Conservation (phyloP, 2,888 invertebrate genomes). For the Sminthurinus aureus region DNA sequence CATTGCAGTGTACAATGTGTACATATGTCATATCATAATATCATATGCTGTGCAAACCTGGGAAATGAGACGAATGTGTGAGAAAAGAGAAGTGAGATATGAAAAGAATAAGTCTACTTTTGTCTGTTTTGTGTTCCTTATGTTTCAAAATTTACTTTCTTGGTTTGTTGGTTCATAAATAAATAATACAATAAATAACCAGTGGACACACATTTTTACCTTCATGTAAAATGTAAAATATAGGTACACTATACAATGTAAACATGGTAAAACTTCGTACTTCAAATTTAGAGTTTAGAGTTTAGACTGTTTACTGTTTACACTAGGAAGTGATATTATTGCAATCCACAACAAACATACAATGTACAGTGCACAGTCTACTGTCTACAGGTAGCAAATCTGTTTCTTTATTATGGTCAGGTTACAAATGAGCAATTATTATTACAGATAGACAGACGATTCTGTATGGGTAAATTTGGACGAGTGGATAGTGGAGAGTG, state of each 20-base stretch:
- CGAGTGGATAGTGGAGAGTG: background rate
- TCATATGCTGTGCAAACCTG: background rate
- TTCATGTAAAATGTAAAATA: background rate
- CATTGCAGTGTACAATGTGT: background rate
- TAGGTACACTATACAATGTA: background rate
- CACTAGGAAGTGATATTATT: no score
- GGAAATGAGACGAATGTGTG: slow-evolving; percentile 8
- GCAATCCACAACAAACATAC: no score
- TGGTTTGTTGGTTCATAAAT: slow-evolving; percentile 27
- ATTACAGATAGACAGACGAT: background rate
- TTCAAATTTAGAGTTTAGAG: background rate
- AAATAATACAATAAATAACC: background rate
- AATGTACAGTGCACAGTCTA: no score
- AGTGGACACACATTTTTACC: background rate
- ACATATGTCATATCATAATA: no score
- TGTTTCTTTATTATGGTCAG: no score
- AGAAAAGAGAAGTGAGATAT: slow-evolving; percentile 3
- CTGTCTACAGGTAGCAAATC: no score
- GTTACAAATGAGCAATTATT: background rate
- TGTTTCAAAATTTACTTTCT: slow-evolving; percentile 36
- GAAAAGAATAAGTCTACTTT: slow-evolving; percentile 18
- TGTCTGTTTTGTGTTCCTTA: background rate
- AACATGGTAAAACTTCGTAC: background rate
- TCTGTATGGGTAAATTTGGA: background rate
- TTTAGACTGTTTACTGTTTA: background rate